A percentile compares a stretch with the other conserved stretches of the same genome.
Evolutionary conservation across 2,888 invertebrate genomes (phyloP).

Genomic region (Latrodectus elegans): DNA sequence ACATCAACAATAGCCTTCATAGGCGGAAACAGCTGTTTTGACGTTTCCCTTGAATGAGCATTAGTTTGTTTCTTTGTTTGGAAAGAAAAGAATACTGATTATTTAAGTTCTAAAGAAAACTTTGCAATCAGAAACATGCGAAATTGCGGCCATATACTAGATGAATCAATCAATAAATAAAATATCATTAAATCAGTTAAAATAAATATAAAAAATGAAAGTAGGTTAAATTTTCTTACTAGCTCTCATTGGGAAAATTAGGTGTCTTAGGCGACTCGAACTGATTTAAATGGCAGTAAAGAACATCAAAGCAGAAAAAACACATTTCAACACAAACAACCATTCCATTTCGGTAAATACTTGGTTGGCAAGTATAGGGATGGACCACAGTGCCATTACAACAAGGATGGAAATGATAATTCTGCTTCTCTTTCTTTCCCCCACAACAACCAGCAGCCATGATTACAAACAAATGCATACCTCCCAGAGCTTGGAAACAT

Average conservation of each 20-base stretch:
- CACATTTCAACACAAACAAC: slow-evolving; percentile 97
- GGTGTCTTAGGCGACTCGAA: slow-evolving; percentile 93
- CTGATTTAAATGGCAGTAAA: slow-evolving; percentile 94
- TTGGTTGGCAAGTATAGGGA: slow-evolving; percentile 65
- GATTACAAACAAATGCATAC: slow-evolving; percentile 41
- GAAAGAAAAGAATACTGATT: neutral
- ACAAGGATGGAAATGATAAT: slow-evolving; percentile 80
- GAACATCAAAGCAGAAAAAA: slow-evolving; percentile 98
- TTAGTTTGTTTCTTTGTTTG: neutral
- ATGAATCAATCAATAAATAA: neutral
- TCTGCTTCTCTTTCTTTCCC: slow-evolving; percentile 92
- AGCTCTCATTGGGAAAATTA: slow-evolving; percentile 94
- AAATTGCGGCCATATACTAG: neutral
- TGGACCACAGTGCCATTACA: slow-evolving; percentile 76
- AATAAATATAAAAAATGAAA: slow-evolving; percentile 27
- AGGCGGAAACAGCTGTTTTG: neutral
- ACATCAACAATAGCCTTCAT: neutral
- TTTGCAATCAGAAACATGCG: neutral
- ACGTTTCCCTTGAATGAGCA: neutral
- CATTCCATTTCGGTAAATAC: slow-evolving; percentile 71
- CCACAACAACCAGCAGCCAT: slow-evolving; percentile 95
- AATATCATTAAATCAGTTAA: neutral
- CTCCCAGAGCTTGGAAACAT: neutral
- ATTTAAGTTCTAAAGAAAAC: neutral
- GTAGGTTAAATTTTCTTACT: slow-evolving; percentile 81